Percentiles rank a stretch among this genome's conserved stretches.
These are phyloP conservation scores for Hypsopygia costalis DNA, from an alignment of 2,888 invertebrate genomes.

Conservation along the genomic window DNA sequence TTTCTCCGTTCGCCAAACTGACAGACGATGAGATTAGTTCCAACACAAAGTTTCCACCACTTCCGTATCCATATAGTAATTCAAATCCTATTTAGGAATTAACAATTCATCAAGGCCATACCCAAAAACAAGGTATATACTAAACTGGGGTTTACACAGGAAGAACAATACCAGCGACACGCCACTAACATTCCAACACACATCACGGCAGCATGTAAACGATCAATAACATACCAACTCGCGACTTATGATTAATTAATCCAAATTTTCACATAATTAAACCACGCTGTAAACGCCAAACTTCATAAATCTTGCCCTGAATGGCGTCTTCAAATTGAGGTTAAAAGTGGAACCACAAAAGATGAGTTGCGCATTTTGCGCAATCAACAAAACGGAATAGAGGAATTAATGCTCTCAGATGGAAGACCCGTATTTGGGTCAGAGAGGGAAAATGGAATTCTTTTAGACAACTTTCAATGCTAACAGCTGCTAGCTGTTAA, in stretches of 20 bases:
- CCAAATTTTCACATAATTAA: constrained; percentile 37
- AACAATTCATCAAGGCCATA: too few relatives aligned
- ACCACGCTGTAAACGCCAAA: constrained; percentile 28
- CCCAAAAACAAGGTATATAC: too few relatives aligned
- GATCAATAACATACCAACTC: constrained; percentile 29
- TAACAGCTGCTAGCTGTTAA: neutral
- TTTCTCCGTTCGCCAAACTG: too few relatives aligned
- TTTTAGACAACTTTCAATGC: constrained; percentile 7
- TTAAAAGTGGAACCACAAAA: constrained; percentile 33
- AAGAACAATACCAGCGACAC: neutral
- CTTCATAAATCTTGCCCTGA: constrained; percentile 40
- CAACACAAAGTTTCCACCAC: too few relatives aligned
- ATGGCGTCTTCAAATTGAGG: constrained; percentile 34
- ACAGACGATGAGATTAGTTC: too few relatives aligned
- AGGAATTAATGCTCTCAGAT: constrained; percentile 26
- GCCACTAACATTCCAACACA: neutral
- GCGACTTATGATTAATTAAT: constrained; percentile 35
- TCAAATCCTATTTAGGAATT: too few relatives aligned
- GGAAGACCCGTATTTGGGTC: constrained; percentile 20
- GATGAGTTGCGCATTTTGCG: constrained; percentile 35
- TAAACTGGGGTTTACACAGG: neutral
- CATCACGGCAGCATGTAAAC: constrained; percentile 10
- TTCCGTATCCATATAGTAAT: too few relatives aligned
- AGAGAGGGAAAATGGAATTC: constrained; percentile 13
- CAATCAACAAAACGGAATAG: constrained; percentile 28